phyloP scores from a whole-genome alignment of 2,797 vertebrate genomes.

The Cynopterus sphinx region DNA sequence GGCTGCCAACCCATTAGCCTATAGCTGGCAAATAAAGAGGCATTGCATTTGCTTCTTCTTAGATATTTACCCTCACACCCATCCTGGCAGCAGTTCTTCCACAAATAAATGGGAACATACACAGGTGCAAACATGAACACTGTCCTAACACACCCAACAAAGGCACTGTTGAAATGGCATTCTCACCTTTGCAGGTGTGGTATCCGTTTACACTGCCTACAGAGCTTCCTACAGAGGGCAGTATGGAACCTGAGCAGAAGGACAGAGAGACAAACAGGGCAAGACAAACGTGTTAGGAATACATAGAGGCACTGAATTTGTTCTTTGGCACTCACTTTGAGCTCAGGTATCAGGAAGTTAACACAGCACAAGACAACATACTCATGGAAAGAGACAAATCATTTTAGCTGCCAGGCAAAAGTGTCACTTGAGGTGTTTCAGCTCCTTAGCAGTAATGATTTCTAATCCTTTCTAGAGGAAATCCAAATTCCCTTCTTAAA shows the following conservation, averaged over 20 bases:
- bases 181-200: constrained; percentile 99
- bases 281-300: constrained; percentile 81
- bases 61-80: neutral
- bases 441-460: neutral
- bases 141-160: constrained; percentile 54
- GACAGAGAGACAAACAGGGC: constrained; percentile 84
- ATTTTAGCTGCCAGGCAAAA: constrained; percentile 47
- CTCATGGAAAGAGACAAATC: constrained; percentile 55
- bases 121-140: constrained; percentile 35
- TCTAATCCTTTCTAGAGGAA: constrained; percentile 27
- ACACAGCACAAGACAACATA: constrained; percentile 72
- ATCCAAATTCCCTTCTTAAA: constrained; percentile 30
- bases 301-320: constrained; percentile 65
- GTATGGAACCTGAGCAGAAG: constrained; percentile 90
- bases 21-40: neutral
- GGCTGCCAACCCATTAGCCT: neutral
- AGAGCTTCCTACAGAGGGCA: constrained; percentile 83
- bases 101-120: neutral
- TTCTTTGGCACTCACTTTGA: constrained; percentile 46
- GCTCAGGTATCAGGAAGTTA: constrained; percentile 56
- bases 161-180: neutral
- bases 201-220: constrained; percentile 96
- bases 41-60: neutral
- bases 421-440: neutral
- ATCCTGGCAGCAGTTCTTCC: constrained; percentile 22